Base-by-base conservation (phyloP, 2,113 vertebrate species). In the Erpornis zantholeuca region DNA sequence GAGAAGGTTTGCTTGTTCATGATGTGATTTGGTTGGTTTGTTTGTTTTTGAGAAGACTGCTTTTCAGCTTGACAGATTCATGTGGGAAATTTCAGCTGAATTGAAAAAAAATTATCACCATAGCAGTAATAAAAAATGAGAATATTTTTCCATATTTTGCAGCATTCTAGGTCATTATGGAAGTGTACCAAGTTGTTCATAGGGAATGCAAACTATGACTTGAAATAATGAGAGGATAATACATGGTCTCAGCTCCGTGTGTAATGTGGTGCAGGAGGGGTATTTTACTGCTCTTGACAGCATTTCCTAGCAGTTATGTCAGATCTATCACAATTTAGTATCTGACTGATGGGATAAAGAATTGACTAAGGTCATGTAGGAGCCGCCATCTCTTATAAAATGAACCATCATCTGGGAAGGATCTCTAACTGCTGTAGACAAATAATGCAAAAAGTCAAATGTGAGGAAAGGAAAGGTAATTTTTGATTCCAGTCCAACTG, bases 191-290 rank as follows among this genome's bases (percentile, higher is more conserved):
- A 91, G 53, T 84, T 96, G 78, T 96, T 97, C 11, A 4, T n/a
- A 90, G 66, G 90, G 95, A 96, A 95, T 97, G 77, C 88, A 94
- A 96, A 56, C 61, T 28, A 52, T 69, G 69, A 93, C 86, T 83
- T 97, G 93, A 97, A 96, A 96, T 96, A 96, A 96, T 70, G 86
- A 96, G 72, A 53, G 35, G 70, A 40, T 69, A 88, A 87, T 94
- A 91, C 57, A 54, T 81, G 85, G 91, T 88, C 24, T 94, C 25
- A 91, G 52, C 36, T 89, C 63, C 69, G 40, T 59, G 90, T 50
- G 71, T 86, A 72, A 52, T 65, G 52, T 68, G 69, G 40, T 8
- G 25, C 42, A 69, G 47, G 78, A 59, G 63, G 56, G 65, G 40
- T 86, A 24, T 75, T 95, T 96, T 94, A 21, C 63, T 91, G 56